Percentiles rank a stretch among this genome's conserved stretches.
phyloP scores from a whole-genome alignment of 2,888 invertebrate species.

The Chironomus riparius region DNA sequence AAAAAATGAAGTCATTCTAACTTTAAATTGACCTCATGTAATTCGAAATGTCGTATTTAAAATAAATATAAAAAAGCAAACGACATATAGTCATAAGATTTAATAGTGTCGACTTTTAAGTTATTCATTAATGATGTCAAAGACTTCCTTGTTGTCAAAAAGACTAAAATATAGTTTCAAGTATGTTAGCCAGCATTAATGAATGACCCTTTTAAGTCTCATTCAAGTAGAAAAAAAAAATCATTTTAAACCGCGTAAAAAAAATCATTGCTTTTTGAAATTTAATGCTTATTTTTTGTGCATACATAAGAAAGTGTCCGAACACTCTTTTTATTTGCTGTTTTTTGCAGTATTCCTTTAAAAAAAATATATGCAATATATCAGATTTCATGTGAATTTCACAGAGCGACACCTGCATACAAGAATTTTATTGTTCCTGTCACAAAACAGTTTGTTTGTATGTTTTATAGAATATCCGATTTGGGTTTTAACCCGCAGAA shows the following conservation, averaged over 20 bases:
- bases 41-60: not conserved
- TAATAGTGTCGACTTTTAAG: too few species aligned
- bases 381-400: constrained; percentile 20
- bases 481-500: not conserved
- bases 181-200: too few species aligned
- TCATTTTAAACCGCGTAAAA: not conserved
- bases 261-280: not conserved
- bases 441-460: not conserved
- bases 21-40: not conserved
- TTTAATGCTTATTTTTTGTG: constrained; percentile 10
- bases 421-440: not conserved
- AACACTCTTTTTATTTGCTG: constrained; percentile 8
- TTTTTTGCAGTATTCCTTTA: not conserved
- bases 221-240: too few species aligned
- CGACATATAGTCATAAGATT: too few species aligned
- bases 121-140: too few species aligned
- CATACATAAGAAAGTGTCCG: not conserved
- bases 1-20: too few species aligned
- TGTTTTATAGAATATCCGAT: not conserved
- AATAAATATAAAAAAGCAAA: too few species aligned
- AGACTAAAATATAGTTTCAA: too few species aligned
- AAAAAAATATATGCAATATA: not conserved
- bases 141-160: too few species aligned
- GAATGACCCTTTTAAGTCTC: too few species aligned
- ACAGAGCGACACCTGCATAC: constrained; percentile 18